Conservation (phyloP, 92 coral and sea anemone species). For the Isaurus tuberculatus region DNA sequence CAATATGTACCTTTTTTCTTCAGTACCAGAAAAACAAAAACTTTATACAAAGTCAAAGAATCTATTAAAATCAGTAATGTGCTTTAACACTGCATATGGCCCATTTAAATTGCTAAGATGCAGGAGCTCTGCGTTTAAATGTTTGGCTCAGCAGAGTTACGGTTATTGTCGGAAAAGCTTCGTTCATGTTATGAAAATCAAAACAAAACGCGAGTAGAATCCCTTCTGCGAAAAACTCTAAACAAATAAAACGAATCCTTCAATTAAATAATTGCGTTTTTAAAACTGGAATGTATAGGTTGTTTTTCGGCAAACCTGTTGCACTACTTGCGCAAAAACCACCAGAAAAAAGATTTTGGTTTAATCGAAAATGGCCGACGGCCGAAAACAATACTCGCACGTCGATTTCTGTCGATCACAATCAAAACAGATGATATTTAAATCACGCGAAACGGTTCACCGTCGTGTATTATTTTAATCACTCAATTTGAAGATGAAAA, state of each 20-base stretch:
- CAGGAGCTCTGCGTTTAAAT: neutral
- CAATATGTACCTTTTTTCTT: too few relatives aligned
- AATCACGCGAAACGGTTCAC: slow-evolving; percentile 45
- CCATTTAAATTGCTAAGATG: too few relatives aligned
- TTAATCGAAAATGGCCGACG: slow-evolving; percentile 43
- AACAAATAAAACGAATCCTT: slow-evolving; percentile 29
- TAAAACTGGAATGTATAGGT: neutral
- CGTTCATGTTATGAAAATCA: slow-evolving; percentile 29
- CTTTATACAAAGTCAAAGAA: too few relatives aligned
- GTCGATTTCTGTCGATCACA: slow-evolving; percentile 34
- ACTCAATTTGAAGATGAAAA: slow-evolving; percentile 23
- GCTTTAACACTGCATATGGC: too few relatives aligned
- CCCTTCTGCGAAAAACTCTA: slow-evolving; percentile 15
- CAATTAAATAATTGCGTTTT: slow-evolving; percentile 25
- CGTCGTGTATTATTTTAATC: slow-evolving; percentile 23
- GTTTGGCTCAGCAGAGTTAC: neutral
- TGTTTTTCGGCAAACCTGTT: neutral
- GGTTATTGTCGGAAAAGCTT: slow-evolving; percentile 8
- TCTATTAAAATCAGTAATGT: too few relatives aligned
- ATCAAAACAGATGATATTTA: slow-evolving; percentile 33
- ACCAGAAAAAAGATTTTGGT: slow-evolving; percentile 15
- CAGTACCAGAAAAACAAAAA: too few relatives aligned
- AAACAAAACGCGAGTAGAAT: slow-evolving; percentile 12
- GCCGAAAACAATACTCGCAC: slow-evolving; percentile 35
- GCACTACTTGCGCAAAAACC: neutral